phyloP scores from a whole-genome alignment of 2,888 invertebrate genomes.

The Aphodius sticticus region DNA sequence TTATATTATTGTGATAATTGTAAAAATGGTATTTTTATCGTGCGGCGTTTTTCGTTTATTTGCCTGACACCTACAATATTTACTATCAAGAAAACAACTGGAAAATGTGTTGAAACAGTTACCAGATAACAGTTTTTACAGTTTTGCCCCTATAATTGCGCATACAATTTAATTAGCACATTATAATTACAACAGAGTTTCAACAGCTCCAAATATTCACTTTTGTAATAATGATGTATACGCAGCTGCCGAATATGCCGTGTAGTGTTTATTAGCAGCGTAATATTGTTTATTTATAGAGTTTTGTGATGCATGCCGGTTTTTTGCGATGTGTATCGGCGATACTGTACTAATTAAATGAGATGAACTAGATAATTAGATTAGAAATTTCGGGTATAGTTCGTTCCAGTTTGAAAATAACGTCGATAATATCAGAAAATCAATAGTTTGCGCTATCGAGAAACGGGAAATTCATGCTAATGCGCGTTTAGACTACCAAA shows the following conservation, averaged over 20 bases:
- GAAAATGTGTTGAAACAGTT: no score
- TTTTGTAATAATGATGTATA: background rate
- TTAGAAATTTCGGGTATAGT: background rate
- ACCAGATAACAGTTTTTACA: no score
- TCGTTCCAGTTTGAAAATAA: background rate
- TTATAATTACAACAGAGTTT: no score
- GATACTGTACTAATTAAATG: background rate
- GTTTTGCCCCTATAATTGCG: no score
- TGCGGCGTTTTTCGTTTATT: no score
- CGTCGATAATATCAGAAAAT: slow-evolving; percentile 14
- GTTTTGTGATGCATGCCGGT: background rate
- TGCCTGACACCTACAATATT: no score
- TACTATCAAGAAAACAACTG: no score
- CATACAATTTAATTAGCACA: no score
- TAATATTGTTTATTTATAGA: background rate
- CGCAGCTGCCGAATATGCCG: background rate
- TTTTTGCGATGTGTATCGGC: background rate
- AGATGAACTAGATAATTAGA: background rate
- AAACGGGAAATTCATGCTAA: background rate
- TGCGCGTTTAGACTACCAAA: background rate
- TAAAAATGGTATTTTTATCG: no score
- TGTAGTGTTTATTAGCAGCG: background rate
- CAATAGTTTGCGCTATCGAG: slow-evolving; percentile 26
- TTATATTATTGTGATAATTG: no score
- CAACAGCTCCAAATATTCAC: no score